Evolutionary conservation across 2,888 invertebrate species (phyloP), one percentile per base, ranked within the genome.

Genomic region (Lucinisca nassula): DNA sequence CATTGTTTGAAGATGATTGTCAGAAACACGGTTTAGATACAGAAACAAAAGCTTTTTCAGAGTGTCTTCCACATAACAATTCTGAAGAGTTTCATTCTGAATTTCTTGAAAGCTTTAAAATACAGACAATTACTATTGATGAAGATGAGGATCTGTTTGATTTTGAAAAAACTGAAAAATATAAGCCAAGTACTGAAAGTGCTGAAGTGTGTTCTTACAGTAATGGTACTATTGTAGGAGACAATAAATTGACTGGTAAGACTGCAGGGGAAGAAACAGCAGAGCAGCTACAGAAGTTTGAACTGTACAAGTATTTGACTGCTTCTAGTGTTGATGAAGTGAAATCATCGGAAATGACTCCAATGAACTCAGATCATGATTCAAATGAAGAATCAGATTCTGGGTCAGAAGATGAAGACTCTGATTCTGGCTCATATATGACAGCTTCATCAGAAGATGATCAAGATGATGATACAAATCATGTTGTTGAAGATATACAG

Each of bases 121-220:
- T 72, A 38, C 37, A 72, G 21, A 38, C 40, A 72, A 40, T 72
- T 8, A 72, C 72, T 4, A 72, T 72, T 24, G n/a, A 37, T 38
- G 86, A 86, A 38, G 89, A 89, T 84, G 88, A 88, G n/a, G 86
- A 89, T 77, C 73, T 89, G 73, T 89, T 89, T 86, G 89, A 89
- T 70, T 86, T 89, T 67, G 30, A 61, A 30, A 3, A 61, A 27
- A 61, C 30, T 61, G 17, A 61, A 30, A 30, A 6, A 27, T 1
- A 61, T 30, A n/a, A n/a, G n/a, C n/a, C n/a, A n/a, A n/a, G n/a
- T n/a, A n/a, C n/a, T n/a, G n/a, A n/a, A n/a, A n/a, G n/a, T n/a
- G n/a, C n/a, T n/a, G n/a, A n/a, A n/a, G n/a, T n/a, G n/a, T n/a
- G n/a, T n/a, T n/a, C n/a, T n/a, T n/a, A n/a, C n/a, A n/a, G n/a